Evolutionary conservation across 2,888 invertebrate species (phyloP), one percentile per base, ranked within the genome.

Genomic region (Dyspetes luteomarginatus): DNA sequence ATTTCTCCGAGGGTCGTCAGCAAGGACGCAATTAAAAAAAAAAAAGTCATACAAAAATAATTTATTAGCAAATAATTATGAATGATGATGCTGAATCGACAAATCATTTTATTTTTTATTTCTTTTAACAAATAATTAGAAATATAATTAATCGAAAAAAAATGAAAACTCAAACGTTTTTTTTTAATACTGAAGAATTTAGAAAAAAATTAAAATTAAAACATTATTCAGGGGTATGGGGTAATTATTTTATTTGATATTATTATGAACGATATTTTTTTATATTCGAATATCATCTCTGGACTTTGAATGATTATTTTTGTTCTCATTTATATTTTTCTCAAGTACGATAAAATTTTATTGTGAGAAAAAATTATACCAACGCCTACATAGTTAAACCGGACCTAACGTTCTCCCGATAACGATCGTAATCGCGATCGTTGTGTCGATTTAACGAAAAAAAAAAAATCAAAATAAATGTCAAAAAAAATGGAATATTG

Each of bases 401-500:
- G 26, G 41, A 62, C 17, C 28, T 36, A 36, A 22, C 43, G 12
- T 60, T 50, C 30, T n/a, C 26, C 48, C 17, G 9, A 12, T 36
- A 36, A 50, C 48, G 48, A 48, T 48, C 45, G n/a, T 15, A n/a
- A 52, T 36, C 41, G 48, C n/a, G 48, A 28, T 62, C 56, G 67
- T 68, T 72, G 36, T 36, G 43, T 45, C 48, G 55, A 26, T 1
- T 36, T 41, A 28, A 24, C 45, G 12, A 76, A 60, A 64, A 73
- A 55, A 41, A 56, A 64, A 64, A 12, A 22, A 28, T 50, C 19
- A 28, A 19, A 60, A 71, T 69, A 76, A 36, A 60, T 50, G 7
- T 17, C 19, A 64, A 60, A 72, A 73, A 60, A 64, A 64, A 79
- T 75, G 36, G 69, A 69, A 79, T 55, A 78, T 76, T 78, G 55